phyloP scores from a whole-genome alignment of 35 echinoderm and acorn worm genomes.

The Heliocidaris tuberculata region DNA sequence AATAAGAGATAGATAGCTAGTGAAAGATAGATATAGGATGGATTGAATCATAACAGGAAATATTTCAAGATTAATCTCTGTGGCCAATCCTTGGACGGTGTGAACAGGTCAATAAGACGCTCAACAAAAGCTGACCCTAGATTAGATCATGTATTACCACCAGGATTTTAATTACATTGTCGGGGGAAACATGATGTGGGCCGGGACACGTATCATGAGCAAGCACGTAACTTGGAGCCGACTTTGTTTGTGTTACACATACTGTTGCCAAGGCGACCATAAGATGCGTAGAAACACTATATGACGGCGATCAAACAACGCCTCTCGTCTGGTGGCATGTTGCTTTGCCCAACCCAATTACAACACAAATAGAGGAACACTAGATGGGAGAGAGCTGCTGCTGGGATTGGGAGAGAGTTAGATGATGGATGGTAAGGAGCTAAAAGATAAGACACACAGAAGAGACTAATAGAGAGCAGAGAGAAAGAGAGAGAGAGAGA shows the following conservation, averaged over 20 bases:
- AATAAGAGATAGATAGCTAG: neutral
- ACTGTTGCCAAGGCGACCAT: constrained; percentile 7
- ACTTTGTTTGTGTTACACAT: constrained; percentile 35
- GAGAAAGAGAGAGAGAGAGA: neutral
- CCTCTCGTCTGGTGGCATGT: constrained; percentile 29
- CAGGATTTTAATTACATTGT: constrained; percentile 6
- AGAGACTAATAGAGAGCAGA: neutral
- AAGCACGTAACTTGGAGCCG: constrained; percentile 20
- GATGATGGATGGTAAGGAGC: neutral
- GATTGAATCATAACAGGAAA: neutral
- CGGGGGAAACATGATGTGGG: constrained; percentile 16
- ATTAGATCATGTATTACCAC: constrained; percentile 7
- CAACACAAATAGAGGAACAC: constrained; percentile 27
- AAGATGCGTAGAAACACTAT: constrained; percentile 36
- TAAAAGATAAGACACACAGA: neutral
- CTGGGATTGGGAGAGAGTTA: neutral
- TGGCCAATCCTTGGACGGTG: neutral
- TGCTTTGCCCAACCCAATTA: constrained; percentile 41
- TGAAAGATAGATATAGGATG: neutral
- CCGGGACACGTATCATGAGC: constrained; percentile 4
- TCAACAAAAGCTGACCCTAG: neutral
- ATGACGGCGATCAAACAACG: constrained; percentile 29
- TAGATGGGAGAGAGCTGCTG: neutral
- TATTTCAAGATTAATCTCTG: neutral
- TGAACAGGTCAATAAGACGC: neutral